Conservation (phyloP, 2,888 invertebrate species). For the Hemaris fuciformis region DNA sequence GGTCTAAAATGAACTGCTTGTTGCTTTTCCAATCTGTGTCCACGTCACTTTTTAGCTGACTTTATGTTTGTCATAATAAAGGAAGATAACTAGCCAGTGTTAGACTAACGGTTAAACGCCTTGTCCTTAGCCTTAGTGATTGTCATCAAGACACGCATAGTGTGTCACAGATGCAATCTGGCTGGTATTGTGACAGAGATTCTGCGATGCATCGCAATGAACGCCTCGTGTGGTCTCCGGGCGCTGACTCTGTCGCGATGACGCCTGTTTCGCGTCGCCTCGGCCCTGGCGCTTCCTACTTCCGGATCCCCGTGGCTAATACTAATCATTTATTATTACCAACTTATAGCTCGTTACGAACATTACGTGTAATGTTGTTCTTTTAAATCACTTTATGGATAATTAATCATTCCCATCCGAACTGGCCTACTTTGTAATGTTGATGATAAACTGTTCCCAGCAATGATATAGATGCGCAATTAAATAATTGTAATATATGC, state of each 20-base stretch:
- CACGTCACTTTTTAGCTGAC: too few relatives aligned
- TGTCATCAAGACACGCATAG: constrained; percentile 38
- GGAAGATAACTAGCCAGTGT: too few relatives aligned
- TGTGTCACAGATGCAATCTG: constrained; percentile 35
- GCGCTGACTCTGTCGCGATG: constrained; percentile 33
- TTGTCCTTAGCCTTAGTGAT: constrained; percentile 35
- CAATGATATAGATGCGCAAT: too few relatives aligned
- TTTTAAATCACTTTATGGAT: neutral
- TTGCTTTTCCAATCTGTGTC: too few relatives aligned
- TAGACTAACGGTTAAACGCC: neutral
- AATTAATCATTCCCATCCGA: too few relatives aligned
- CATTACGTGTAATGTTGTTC: neutral
- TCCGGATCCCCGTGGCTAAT: constrained; percentile 65
- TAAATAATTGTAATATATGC: too few relatives aligned
- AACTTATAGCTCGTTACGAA: constrained; percentile 23
- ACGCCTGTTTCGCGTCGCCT: constrained; percentile 43
- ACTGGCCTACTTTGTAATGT: too few relatives aligned
- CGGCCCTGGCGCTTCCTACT: constrained; percentile 66
- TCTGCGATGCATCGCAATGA: constrained; percentile 53
- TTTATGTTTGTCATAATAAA: too few relatives aligned
- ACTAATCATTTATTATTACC: constrained; percentile 54
- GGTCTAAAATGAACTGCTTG: too few relatives aligned
- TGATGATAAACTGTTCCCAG: too few relatives aligned
- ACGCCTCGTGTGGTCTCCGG: constrained; percentile 35
- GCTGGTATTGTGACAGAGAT: constrained; percentile 28